Base-by-base conservation (phyloP, 1,140 invertebrate species). In the Drosophila punjabiensis region DNA sequence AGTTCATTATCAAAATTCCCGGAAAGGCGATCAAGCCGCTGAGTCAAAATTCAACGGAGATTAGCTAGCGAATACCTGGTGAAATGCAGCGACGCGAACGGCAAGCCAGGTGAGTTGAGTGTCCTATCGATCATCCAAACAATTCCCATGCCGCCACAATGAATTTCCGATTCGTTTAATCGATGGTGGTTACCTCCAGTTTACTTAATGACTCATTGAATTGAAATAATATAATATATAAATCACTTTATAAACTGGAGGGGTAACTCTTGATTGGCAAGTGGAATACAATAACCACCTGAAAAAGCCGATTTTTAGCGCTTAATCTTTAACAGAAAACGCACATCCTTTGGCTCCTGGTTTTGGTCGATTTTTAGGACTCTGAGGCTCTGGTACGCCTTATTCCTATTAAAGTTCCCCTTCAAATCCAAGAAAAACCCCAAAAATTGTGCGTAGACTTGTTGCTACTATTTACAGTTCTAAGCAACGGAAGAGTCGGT, bases 41-140 rank as follows among this genome's bases (percentile, higher is more conserved):
- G 47, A 83, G 43, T 62, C 85, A 76, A 89, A 85, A 79, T 76
- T 81, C 62, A 85, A 90, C 53, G 41, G 59, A 86, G 47, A 65
- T 41, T 69, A 45, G 82, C 50, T 52, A 76, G 60, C 45, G 41
- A 37, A 73, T 61, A 43, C 52, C 60, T 48, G 50, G 62, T 32
- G 45, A 82, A 61, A 69, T 91, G 88, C 88, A 91, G 73, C 79
- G 88, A 78, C 83, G 88, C 45, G 88, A 91, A 66, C 81, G 88
- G 63, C 88, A 91, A 82, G 67, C 88, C 45, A 91, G 88, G 88
- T 91, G 67, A 91, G 88, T 85, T 30, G 16, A 18, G 9, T 24
- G 3, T 16, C 28, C 6, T 16, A 39, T 0, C 9, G 3, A n/a
- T 13, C 1, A 4, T 16, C 14, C 4, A 11, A 14, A 16, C 14